Evolutionary conservation across 1,140 invertebrate species (phyloP).

Genomic region (Zaprionus ornatus): DNA sequence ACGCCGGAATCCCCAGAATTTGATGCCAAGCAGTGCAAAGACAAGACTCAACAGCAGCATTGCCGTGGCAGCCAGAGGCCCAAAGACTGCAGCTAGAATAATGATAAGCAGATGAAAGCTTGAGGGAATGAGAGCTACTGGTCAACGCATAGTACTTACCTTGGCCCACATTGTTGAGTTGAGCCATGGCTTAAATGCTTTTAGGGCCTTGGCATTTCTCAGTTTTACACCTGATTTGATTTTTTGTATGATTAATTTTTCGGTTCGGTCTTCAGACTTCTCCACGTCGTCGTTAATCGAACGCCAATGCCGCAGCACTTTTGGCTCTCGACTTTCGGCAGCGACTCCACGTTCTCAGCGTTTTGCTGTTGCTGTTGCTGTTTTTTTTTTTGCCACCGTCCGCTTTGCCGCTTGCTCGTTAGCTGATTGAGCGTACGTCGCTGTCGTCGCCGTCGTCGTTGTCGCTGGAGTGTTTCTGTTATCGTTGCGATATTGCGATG

Average conservation of each 20-base stretch:
- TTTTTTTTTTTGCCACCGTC: constrained; percentile 24
- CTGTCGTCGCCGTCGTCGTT: constrained; percentile 19
- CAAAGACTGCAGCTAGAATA: constrained; percentile 43
- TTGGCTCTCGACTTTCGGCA: constrained; percentile 28
- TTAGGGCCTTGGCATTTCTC: constrained; percentile 57
- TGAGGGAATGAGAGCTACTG: neutral
- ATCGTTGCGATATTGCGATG: constrained; percentile 30
- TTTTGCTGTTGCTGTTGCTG: neutral
- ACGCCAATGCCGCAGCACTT: constrained; percentile 44
- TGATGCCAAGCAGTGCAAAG: constrained; percentile 76
- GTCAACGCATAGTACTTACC: constrained; percentile 43
- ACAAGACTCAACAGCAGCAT: constrained; percentile 68
- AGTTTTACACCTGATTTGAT: constrained; percentile 37
- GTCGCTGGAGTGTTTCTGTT: constrained; percentile 21
- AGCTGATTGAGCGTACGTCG: constrained; percentile 66
- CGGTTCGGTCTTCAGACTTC: constrained; percentile 40
- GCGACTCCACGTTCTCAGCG: constrained; percentile 39
- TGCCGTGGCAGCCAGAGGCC: constrained; percentile 43
- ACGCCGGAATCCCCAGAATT: constrained; percentile 84
- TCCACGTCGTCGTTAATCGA: constrained; percentile 78
- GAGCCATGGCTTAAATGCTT: constrained; percentile 65
- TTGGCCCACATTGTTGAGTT: constrained; percentile 65
- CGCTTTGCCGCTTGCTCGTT: constrained; percentile 59
- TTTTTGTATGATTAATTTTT: constrained; percentile 35
- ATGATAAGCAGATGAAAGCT: neutral